These are phyloP conservation scores for Papilio dardanus DNA, from an alignment of 1,140 invertebrate species.

Conservation along the genomic window DNA sequence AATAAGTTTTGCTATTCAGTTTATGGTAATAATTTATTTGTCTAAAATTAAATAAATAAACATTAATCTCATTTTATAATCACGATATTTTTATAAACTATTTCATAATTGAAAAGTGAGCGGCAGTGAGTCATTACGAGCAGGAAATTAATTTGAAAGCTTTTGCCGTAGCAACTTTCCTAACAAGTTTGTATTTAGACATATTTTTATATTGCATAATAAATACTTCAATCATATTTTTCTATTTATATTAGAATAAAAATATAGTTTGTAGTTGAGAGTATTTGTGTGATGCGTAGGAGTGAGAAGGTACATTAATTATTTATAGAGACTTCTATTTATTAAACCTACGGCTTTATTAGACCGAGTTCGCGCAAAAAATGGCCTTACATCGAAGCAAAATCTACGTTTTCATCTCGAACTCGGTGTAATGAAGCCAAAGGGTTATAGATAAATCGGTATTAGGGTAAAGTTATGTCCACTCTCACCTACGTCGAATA, in stretches of 20 bases:
- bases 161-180: background rate
- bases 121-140: background rate
- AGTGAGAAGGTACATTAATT: background rate
- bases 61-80: too few species aligned
- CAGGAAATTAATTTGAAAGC: constrained; percentile 6
- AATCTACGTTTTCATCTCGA: too few species aligned
- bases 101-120: background rate
- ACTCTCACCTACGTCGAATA: background rate
- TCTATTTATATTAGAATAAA: background rate
- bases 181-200: background rate
- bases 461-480: background rate
- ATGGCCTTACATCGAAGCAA: too few species aligned
- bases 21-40: too few species aligned
- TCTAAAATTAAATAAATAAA: too few species aligned
- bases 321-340: too few species aligned
- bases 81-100: background rate
- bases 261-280: background rate
- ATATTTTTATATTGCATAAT: background rate
- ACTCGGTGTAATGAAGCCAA: too few species aligned
- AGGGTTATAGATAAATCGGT: background rate
- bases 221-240: background rate
- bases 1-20: too few species aligned
- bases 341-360: too few species aligned
- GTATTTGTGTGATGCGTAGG: background rate
- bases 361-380: too few species aligned